These are phyloP conservation scores for Latrodectus geometricus DNA, from an alignment of 1,140 invertebrate genomes.

Conservation along the genomic window DNA sequence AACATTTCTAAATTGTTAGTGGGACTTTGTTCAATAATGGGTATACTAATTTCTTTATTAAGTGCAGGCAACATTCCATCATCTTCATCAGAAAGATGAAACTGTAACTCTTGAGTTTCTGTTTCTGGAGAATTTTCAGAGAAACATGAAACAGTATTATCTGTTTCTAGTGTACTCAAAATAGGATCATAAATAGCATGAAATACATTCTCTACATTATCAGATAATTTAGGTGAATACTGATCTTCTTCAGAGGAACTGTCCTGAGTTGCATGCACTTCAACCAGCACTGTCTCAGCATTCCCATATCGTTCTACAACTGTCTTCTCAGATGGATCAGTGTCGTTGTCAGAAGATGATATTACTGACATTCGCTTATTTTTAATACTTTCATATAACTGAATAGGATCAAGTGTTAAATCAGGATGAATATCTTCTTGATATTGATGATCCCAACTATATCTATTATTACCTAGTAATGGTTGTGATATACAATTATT, in stretches of 20 bases:
- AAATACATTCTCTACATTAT: not conserved
- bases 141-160: not conserved
- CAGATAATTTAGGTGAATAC: conserved; percentile 7
- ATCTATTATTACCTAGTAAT: not conserved
- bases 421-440: not conserved
- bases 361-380: conserved; percentile 25
- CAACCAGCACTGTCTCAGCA: conserved; percentile 63
- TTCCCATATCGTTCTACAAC: conserved; percentile 63
- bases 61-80: not conserved
- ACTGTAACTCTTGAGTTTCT: conserved; percentile 20
- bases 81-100: conserved; percentile 37
- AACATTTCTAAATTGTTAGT: not conserved
- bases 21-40: not conserved
- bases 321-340: conserved; percentile 33
- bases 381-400: conserved; percentile 30
- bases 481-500: not conserved
- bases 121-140: conserved; percentile 1
- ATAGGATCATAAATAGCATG: not conserved
- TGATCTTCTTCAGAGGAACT: conserved; percentile 54
- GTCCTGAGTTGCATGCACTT: conserved; percentile 64
- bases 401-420: conserved; percentile 41
- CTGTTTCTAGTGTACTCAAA: not conserved
- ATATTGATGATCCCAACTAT: conserved; percentile 3
- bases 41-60: not conserved
- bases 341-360: conserved; percentile 34